Evolutionary conservation across 2,797 vertebrate species (phyloP).

Genomic region (Acanthurus lineatus): DNA sequence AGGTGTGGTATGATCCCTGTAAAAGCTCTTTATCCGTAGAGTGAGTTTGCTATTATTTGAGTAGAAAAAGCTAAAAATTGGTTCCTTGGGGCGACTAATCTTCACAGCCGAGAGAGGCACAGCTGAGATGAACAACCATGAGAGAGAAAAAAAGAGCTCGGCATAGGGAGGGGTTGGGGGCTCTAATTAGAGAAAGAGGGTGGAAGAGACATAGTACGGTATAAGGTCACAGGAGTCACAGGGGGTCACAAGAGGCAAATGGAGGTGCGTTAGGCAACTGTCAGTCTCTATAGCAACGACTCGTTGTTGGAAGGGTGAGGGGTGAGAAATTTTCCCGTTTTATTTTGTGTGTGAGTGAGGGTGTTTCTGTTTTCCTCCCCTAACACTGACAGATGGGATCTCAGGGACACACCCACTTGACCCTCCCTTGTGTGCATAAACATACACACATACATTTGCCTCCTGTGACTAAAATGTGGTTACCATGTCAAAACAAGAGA

Average conservation of each 20-base stretch:
- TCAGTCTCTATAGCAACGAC: slow-evolving; percentile 85
- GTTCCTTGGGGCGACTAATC: slow-evolving; percentile 31
- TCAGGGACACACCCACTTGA: slow-evolving; percentile 47
- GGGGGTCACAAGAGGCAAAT: slow-evolving; percentile 66
- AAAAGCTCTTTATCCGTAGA: slow-evolving; percentile 25
- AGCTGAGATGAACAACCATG: slow-evolving; percentile 31
- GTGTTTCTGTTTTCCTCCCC: slow-evolving; percentile 42
- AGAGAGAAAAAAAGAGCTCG: slow-evolving; percentile 20
- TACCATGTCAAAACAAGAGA: background rate
- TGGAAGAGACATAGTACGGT: slow-evolving; percentile 43
- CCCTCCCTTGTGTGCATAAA: slow-evolving; percentile 37
- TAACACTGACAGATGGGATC: slow-evolving; percentile 72
- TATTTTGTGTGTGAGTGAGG: slow-evolving; percentile 42
- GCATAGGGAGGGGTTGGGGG: slow-evolving; percentile 9
- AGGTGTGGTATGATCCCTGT: slow-evolving; percentile 30
- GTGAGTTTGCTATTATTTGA: slow-evolving; percentile 13
- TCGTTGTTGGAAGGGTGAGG: slow-evolving; percentile 76
- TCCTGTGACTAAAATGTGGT: slow-evolving; percentile 5
- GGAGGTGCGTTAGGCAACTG: slow-evolving; percentile 70
- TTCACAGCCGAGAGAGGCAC: slow-evolving; percentile 14
- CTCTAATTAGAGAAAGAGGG: slow-evolving; percentile 53
- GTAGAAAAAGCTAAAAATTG: slow-evolving; percentile 19
- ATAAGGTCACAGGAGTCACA: slow-evolving; percentile 61
- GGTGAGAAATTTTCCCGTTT: slow-evolving; percentile 72
- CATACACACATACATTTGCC: slow-evolving; percentile 16